These are phyloP conservation scores for Chymomyza amoena DNA, from an alignment of 2,888 invertebrate genomes.

Conservation along the genomic window DNA sequence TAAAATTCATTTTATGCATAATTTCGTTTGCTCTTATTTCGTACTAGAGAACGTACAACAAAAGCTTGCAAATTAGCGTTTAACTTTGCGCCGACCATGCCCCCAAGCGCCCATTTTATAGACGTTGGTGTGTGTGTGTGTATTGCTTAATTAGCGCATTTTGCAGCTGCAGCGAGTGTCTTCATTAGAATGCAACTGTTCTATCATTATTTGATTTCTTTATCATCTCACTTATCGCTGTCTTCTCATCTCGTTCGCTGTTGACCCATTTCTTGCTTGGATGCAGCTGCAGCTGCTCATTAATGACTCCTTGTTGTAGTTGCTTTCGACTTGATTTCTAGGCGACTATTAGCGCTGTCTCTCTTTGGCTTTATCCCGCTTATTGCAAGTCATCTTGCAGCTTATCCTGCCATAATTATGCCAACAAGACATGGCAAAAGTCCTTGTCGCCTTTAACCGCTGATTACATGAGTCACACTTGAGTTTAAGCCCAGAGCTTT, in stretches of 20 bases:
- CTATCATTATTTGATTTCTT: constrained; percentile 10
- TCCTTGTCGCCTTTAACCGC: constrained; percentile 33
- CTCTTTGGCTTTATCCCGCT: constrained; percentile 10
- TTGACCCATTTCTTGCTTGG: constrained; percentile 35
- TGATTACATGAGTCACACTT: constrained; percentile 47
- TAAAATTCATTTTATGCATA: constrained; percentile 45
- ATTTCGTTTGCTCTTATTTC: background rate
- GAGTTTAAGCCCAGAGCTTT: constrained; percentile 33
- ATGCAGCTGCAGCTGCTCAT: constrained; percentile 52
- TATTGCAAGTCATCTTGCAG: background rate
- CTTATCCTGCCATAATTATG: constrained; percentile 2
- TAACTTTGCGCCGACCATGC: constrained; percentile 15
- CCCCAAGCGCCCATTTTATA: background rate
- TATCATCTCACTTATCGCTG: constrained; percentile 15
- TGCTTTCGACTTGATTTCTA: background rate
- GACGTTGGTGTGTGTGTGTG: constrained; percentile 11
- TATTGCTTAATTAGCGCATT: constrained; percentile 3
- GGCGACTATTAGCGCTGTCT: background rate
- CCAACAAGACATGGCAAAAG: background rate
- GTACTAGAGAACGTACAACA: constrained; percentile 14
- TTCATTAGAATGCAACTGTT: constrained; percentile 64
- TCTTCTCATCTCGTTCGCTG: constrained; percentile 7
- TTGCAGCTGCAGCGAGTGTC: constrained; percentile 31
- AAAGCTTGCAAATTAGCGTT: constrained; percentile 21
- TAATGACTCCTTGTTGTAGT: constrained; percentile 54